Base-by-base conservation (phyloP, 2,797 vertebrate genomes). In the Pseudotriccus pelzelni region DNA sequence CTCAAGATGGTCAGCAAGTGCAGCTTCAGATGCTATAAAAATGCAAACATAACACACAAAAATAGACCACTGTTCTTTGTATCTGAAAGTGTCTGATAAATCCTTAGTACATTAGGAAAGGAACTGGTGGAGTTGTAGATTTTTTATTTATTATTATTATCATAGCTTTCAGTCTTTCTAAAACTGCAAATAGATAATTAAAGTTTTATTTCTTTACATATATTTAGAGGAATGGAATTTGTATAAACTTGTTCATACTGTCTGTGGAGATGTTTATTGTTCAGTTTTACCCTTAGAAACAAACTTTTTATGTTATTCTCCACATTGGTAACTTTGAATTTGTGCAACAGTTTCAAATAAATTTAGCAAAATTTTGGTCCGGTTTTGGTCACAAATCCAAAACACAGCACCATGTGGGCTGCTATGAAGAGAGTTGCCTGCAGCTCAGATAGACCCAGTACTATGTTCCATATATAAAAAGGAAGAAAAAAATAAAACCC, bases 401-500 rank as follows among this genome's bases (percentile, higher is more conserved):
- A 91, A 34, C 5, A 12, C 1, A 7, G 22, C 27, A 43, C 16
- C 7, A 2, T 5, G 9, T 6, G 1, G 15, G 17, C 28, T 75
- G 14, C 32, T 47, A 3, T 39, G 49, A 34, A 37, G 23, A 52
- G 3, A 0, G 5, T 41, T 79, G 67, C 3, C 17, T 56, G 11
- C 22, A 39, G 6, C 49, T 47, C 41, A 55, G 11, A 14, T 22
- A 55, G 27, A 75, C 8, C 2, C 11, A 47, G 19, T 16, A 16
- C 3, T 23, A 15, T n/a, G 44, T 46, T 56, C 56, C 0, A 2
- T 25, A 28, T 60, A 19, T 13, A 39, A 62, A 68, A 68, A 37
- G 21, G 9, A 46, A 47, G 6, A 37, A 2, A 3, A 16, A 55
- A 34, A 64, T 16, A 16, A 0, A 9, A 0, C 2, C 2, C 2